Evolutionary conservation across 2,888 invertebrate species (phyloP).

Genomic region (Cetonia aurata): DNA sequence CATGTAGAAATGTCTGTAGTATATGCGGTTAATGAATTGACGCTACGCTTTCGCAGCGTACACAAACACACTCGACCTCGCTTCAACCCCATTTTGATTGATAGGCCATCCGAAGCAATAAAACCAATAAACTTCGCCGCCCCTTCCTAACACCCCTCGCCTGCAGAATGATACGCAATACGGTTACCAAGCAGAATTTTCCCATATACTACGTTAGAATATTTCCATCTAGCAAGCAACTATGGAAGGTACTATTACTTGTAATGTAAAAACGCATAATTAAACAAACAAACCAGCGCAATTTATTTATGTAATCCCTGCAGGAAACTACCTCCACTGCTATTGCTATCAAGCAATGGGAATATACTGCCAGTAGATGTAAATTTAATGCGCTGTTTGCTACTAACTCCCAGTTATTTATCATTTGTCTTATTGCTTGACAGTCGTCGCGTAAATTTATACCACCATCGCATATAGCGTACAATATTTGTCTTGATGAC

Average conservation of each 20-base stretch:
- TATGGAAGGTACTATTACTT: no score
- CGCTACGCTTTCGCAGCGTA: slow-evolving; percentile 28
- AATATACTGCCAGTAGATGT: background rate
- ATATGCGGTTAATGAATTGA: slow-evolving; percentile 48
- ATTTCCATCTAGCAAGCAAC: no score
- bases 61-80: slow-evolving; percentile 21
- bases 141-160: slow-evolving; percentile 23
- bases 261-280: no score
- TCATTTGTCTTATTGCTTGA: slow-evolving; percentile 20
- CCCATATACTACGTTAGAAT: no score
- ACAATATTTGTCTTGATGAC: no score
- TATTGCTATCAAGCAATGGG: no score
- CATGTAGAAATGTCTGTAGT: slow-evolving; percentile 48
- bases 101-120: slow-evolving; percentile 54
- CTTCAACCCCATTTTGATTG: slow-evolving; percentile 51
- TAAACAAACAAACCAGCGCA: no score
- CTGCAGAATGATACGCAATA: slow-evolving; percentile 14
- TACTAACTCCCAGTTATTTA: slow-evolving; percentile 13
- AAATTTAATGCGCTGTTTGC: slow-evolving; percentile 20
- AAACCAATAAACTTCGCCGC: slow-evolving; percentile 52
- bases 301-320: no score
- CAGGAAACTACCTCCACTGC: no score
- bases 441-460: slow-evolving; percentile 15
- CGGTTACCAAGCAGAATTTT: slow-evolving; percentile 1
- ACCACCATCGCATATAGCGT: no score